phyloP scores from a whole-genome alignment of 2,797 vertebrate species.

The Neostethus bicornis region DNA sequence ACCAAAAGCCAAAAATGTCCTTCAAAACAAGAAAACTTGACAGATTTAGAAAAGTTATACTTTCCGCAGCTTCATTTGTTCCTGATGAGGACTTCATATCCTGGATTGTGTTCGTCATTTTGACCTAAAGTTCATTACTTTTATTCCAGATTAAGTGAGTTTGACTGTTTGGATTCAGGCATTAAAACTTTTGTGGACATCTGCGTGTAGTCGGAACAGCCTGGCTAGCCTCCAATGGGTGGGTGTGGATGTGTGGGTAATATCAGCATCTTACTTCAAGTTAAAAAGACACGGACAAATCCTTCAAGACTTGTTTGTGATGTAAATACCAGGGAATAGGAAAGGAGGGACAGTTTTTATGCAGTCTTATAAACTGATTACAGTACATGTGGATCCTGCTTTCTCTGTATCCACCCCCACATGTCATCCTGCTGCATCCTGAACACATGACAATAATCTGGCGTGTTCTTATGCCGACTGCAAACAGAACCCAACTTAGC shows the following conservation, averaged over 20 bases:
- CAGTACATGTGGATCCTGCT: constrained; percentile 21
- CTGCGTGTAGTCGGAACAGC: too few species aligned
- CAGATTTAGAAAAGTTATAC: too few species aligned
- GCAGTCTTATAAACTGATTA: constrained; percentile 17
- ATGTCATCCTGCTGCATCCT: background rate
- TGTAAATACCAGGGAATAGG: background rate
- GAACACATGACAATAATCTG: constrained; percentile 14
- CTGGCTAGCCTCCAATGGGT: too few species aligned
- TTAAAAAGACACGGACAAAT: background rate
- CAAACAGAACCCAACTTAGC: constrained; percentile 20
- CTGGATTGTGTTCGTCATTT: too few species aligned
- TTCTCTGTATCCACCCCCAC: constrained; percentile 6
- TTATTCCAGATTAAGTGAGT: too few species aligned
- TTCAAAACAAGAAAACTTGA: too few species aligned
- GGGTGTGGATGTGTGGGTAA: background rate
- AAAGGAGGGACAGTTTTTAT: background rate
- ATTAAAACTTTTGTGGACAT: too few species aligned
- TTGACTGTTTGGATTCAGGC: too few species aligned
- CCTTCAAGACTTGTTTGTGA: background rate
- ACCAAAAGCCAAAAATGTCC: too few species aligned
- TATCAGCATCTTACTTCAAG: background rate
- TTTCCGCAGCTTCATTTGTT: too few species aligned
- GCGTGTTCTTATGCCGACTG: constrained; percentile 3
- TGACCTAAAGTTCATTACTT: too few species aligned
- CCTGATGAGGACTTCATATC: too few species aligned